Evolutionary conservation across 2,113 vertebrate species (phyloP), one percentile per base, ranked within the genome.

Genomic region (Xenopus borealis): DNA sequence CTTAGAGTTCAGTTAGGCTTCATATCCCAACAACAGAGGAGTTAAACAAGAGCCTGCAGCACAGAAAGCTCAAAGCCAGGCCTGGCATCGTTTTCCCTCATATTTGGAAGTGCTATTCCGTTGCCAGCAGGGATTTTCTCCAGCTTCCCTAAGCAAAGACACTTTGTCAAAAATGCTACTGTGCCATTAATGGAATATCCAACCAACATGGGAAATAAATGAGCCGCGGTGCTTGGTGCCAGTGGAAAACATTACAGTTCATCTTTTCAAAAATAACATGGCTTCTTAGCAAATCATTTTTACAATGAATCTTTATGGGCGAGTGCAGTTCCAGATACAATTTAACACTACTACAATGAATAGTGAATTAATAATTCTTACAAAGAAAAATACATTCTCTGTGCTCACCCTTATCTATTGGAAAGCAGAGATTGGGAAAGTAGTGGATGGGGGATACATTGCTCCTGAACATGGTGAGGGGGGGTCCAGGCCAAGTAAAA

Each of bases 61-160:
- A 62, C 20, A 12, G 27, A 20, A 62, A 18, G 12, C 11, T 19
- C 10, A 62, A 20, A 62, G 59, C 59, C 59, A 62, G 20, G 20
- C 59, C 59, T 62, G 59, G 59, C 59, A 62, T 7, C 7, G 59
- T 62, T 62, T n/a, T 62, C 8, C 27, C 20, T 23, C 59, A 62
- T 62, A 40, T 12, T 23, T 27, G 27, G 18, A 62, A 62, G 14
- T 13, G 59, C 59, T 62, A 18, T 62, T 62, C 33, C 20, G 18
- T 23, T 62, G 59, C 59, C 59, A 62, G 9, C 20, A 62, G 11
- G n/a, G 19, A 9, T 6, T 20, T 62, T 23, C 12, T 62, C 18
- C 18, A 23, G 19, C 19, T 62, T 62, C 59, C 59, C 10, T 27
- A 23, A 62, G 59, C 59, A 23, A 62, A 62, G 59, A 27, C 20